phyloP scores from a whole-genome alignment of 2,113 vertebrate species.

The Crotalus tigris region DNA sequence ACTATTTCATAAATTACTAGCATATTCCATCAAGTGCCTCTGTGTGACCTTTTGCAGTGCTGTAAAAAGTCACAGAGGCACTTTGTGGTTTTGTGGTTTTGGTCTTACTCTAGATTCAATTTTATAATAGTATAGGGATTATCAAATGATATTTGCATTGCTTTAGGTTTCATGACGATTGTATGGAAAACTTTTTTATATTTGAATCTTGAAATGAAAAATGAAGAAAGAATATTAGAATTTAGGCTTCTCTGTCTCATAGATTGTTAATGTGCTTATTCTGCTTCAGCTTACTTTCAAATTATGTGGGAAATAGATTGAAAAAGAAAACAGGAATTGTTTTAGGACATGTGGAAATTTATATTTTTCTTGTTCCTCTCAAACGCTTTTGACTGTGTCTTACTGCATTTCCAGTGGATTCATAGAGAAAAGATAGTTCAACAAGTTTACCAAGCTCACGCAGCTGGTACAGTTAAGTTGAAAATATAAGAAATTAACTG shows the following conservation, averaged over 20 bases:
- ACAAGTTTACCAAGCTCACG: background rate
- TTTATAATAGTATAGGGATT: background rate
- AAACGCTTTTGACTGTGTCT: background rate
- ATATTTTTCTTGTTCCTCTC: background rate
- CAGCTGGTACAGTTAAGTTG: background rate
- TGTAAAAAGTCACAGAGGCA: background rate
- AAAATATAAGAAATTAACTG: background rate
- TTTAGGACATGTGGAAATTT: background rate
- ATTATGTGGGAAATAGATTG: background rate
- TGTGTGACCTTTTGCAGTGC: background rate
- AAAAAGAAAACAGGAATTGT: background rate
- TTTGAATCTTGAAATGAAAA: background rate
- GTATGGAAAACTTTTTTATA: background rate
- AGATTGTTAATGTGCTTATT: background rate
- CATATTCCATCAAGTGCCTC: background rate
- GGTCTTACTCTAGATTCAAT: background rate
- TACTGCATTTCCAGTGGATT: background rate
- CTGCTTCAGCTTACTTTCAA: background rate
- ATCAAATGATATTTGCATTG: background rate
- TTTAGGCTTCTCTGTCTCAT: background rate
- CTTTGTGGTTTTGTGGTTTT: background rate
- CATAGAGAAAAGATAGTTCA: background rate
- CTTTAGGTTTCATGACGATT: background rate
- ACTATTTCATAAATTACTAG: background rate
- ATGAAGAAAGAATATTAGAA: background rate